Evolutionary conservation across 2,113 vertebrate species (phyloP), one percentile per base, ranked within the genome.

Genomic region (Alexandromys fortis): DNA sequence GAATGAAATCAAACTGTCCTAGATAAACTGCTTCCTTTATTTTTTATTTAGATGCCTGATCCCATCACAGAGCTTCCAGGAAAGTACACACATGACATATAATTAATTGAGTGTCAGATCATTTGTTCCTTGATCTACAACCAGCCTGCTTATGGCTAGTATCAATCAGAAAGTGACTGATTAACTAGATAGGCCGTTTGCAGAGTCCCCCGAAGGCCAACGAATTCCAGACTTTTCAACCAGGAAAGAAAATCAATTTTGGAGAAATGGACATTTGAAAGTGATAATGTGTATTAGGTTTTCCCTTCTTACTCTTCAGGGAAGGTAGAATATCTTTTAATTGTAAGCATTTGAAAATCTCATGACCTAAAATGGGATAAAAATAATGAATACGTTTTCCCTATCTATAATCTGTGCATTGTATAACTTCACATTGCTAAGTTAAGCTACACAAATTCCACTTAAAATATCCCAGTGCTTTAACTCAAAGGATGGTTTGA

Each of bases 81-180:
- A 96, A 95, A 58, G 68, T 26, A 94, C 38, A 76, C n/a, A 94
- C 75, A 95, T 45, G 83, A 81, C 76, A 96, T 8, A 22, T 63
- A 97, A 91, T 96, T 97, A 97, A 91, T 61, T 89, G 91, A 77
- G 61, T 82, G 70, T 96, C 96, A 96, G 91, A 77, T 90, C 49
- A 52, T 94, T 96, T 89, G 52, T 93, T 94, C 67, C 52, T n/a
- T 94, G 70, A 97, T 97, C 89, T 96, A 86, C 87, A 92, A 78
- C 49, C 79, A 12, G 75, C 33, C 70, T 96, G 73, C 58, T 93
- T 65, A 95, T 95, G 67, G 26, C 61, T 65, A 38, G 35, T 95
- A 96, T 97, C 96, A 96, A 93, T 94, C 89, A 96, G 70, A 94
- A 93, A 97, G 52, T 78, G 78, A 97, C 72, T 96, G 78, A 95